Conservation (phyloP, 2,888 invertebrate genomes). For the Strigamia transsilvanica region DNA sequence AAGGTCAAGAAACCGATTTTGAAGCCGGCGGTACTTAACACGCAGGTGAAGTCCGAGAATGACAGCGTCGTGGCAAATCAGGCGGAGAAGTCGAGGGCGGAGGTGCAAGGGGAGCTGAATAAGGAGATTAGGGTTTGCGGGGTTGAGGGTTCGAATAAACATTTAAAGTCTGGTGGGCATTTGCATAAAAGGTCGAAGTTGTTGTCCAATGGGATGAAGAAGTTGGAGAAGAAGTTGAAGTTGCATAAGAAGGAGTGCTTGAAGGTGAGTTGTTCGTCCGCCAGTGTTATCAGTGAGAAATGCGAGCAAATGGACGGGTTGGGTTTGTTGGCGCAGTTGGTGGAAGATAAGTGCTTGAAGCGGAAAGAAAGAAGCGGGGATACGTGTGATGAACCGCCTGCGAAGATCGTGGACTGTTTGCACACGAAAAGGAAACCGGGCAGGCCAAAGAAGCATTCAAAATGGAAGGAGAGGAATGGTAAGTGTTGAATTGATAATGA, state of each 20-base stretch:
- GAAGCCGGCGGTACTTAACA: conserved; percentile 65
- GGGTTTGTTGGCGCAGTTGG: conserved; percentile 55
- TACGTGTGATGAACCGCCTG: background rate
- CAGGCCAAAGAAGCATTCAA: conserved; percentile 77
- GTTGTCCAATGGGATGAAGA: conserved; percentile 7
- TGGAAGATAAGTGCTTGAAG: conserved; percentile 46
- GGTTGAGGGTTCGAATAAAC: background rate
- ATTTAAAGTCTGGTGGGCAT: background rate
- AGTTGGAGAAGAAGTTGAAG: conserved; percentile 45
- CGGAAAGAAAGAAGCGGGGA: conserved; percentile 10
- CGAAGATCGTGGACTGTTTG: background rate
- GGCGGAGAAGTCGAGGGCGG: background rate
- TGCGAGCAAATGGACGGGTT: conserved; percentile 49
- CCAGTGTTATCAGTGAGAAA: background rate
- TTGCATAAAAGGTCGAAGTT: background rate
- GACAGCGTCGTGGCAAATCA: background rate
- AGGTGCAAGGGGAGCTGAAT: background rate
- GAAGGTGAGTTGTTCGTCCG: background rate
- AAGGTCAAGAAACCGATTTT: conserved; percentile 59
- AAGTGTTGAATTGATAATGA: conserved; percentile 48
- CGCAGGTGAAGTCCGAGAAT: background rate
- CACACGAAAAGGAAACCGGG: conserved; percentile 82
- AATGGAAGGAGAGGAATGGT: conserved; percentile 62
- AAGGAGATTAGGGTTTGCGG: background rate
- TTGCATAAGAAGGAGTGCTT: conserved; percentile 34